Conservation (phyloP, 2,888 invertebrate genomes). For the Hyposoter dolosus region DNA sequence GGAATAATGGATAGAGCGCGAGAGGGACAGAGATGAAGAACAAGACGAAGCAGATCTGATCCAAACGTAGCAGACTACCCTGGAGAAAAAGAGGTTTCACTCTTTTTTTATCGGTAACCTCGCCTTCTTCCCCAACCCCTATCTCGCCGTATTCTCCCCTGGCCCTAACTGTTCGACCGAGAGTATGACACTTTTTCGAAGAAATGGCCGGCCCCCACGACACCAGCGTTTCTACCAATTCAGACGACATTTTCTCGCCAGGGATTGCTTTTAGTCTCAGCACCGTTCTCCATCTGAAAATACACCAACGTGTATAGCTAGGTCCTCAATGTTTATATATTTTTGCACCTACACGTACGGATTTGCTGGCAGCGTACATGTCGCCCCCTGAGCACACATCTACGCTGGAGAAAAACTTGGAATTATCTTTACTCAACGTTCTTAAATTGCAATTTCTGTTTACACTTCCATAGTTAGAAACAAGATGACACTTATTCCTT, state of each 20-base stretch:
- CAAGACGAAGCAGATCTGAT: constrained; percentile 51
- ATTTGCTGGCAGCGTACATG: background rate
- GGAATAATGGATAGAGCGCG: constrained; percentile 63
- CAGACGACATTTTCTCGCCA: constrained; percentile 78
- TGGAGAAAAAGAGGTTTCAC: constrained; percentile 39
- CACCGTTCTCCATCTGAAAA: constrained; percentile 45
- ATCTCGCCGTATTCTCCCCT: constrained; percentile 64
- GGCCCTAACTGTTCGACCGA: constrained; percentile 80
- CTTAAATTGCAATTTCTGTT: background rate
- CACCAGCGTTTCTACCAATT: constrained; percentile 75
- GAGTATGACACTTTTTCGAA: constrained; percentile 83
- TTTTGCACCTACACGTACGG: background rate
- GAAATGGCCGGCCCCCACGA: constrained; percentile 81
- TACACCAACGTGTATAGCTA: background rate
- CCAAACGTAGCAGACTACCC: constrained; percentile 12
- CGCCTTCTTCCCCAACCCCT: constrained; percentile 66
- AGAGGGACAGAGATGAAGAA: constrained; percentile 74
- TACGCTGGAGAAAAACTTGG: background rate
- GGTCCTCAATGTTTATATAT: background rate
- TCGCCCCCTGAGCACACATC: background rate
- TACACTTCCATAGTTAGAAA: background rate
- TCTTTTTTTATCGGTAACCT: constrained; percentile 82
- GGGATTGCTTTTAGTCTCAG: constrained; percentile 67
- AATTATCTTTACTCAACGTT: background rate
- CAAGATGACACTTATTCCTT: background rate